These are phyloP conservation scores for Watsonalla cultraria DNA, from an alignment of 2,888 invertebrate species.

Conservation along the genomic window DNA sequence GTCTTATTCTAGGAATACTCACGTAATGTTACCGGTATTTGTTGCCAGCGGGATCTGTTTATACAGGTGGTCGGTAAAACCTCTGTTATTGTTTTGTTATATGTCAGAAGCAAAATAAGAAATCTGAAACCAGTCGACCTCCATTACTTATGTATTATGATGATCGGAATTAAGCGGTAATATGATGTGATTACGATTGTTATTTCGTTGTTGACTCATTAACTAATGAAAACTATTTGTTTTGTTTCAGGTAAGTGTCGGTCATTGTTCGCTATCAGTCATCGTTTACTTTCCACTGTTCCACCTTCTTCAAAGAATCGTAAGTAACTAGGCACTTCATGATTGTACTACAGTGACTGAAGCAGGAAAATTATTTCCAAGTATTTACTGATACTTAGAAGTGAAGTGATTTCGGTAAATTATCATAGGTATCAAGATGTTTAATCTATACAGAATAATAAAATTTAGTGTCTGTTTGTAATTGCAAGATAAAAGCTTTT, in stretches of 20 bases:
- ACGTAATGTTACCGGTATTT: slow-evolving; percentile 13
- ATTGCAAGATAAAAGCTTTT: no score
- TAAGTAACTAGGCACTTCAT: neutral
- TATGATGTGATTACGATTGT: no score
- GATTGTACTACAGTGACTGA: no score
- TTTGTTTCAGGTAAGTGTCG: slow-evolving; percentile 53
- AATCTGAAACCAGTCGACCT: no score
- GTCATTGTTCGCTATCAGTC: slow-evolving; percentile 6
- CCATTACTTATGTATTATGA: neutral
- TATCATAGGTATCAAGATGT: no score
- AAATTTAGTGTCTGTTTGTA: no score
- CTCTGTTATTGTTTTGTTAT: neutral
- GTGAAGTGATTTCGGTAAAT: no score
- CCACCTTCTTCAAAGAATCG: neutral
- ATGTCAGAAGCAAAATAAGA: neutral
- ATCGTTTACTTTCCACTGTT: neutral
- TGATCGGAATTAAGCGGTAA: neutral
- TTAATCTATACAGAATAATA: no score
- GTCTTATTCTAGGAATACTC: slow-evolving; percentile 39
- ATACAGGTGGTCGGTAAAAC: neutral
- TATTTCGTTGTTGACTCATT: slow-evolving; percentile 4
- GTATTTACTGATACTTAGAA: no score
- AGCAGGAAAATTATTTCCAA: no score
- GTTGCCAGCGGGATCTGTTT: slow-evolving; percentile 4
- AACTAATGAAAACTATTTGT: slow-evolving; percentile 14